phyloP scores from a whole-genome alignment of 2,888 invertebrate species.

The Drosophila maculinotata region DNA sequence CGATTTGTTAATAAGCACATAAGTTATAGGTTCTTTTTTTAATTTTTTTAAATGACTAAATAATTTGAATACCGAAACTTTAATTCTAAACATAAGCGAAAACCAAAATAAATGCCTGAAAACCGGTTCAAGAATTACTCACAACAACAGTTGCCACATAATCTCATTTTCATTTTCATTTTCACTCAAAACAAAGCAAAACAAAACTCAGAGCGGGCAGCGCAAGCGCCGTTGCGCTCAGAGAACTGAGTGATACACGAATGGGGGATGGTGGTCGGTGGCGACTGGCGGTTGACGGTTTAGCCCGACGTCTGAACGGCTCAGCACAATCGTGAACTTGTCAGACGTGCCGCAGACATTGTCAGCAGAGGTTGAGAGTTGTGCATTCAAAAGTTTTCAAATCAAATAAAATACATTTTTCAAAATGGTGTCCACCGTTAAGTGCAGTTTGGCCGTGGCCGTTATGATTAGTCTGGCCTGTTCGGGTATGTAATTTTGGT shows the following conservation, averaged over 20 bases:
- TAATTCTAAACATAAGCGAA: conserved; percentile 1
- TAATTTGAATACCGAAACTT: neutral
- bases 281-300: conserved; percentile 6
- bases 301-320: conserved; percentile 22
- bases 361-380: conserved; percentile 51
- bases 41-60: neutral
- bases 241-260: conserved; percentile 11
- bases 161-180: conserved; percentile 18
- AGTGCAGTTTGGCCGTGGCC: conserved; percentile 75
- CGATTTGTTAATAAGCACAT: neutral
- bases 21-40: neutral
- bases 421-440: conserved; percentile 64
- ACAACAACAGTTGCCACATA: conserved; percentile 1
- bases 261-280: conserved; percentile 22
- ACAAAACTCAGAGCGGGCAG: conserved; percentile 21
- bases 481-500: conserved; percentile 61
- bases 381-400: conserved; percentile 15
- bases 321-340: conserved; percentile 20
- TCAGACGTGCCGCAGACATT: conserved; percentile 75
- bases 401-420: conserved; percentile 2
- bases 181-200: conserved; percentile 45
- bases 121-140: conserved; percentile 11
- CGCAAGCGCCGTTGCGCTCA: conserved; percentile 31
- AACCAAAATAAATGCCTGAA: conserved; percentile 5
- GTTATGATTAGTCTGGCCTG: conserved; percentile 65